Conservation (phyloP, 2,888 invertebrate genomes). For the Hemicrepidius hirtus region DNA sequence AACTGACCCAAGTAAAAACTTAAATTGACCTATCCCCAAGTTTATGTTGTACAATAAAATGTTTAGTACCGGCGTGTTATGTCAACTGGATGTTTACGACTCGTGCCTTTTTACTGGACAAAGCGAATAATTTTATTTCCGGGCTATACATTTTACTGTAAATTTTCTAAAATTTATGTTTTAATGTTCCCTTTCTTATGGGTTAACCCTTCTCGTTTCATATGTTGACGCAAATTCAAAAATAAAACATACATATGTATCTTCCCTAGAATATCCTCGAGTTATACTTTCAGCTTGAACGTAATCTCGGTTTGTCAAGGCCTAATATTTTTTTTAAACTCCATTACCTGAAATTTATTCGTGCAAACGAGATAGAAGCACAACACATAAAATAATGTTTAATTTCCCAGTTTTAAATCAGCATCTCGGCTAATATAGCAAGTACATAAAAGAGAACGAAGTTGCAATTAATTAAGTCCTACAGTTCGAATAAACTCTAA, state of each 20-base stretch:
- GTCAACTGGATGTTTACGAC: conserved; percentile 60
- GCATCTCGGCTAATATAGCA: conserved; percentile 6
- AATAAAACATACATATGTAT: neutral
- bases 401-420: conserved; percentile 15
- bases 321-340: no score
- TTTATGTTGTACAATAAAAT: conserved; percentile 67
- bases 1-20: conserved; percentile 58
- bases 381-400: conserved; percentile 6
- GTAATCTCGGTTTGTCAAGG: no score
- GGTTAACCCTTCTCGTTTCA: neutral
- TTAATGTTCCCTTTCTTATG: conserved; percentile 25
- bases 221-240: neutral
- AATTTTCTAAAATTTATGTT: conserved; percentile 46
- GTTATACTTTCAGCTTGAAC: no score
- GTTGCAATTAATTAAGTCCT: conserved; percentile 54
- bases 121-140: conserved; percentile 50
- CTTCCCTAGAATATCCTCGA: no score
- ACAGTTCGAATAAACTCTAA: conserved; percentile 56
- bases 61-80: conserved; percentile 64
- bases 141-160: conserved; percentile 34
- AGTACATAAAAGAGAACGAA: conserved; percentile 39
- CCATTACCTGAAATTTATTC: neutral
- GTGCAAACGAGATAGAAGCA: neutral
- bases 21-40: conserved; percentile 64
- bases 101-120: conserved; percentile 50